Conservation (phyloP, 2,797 vertebrate species). For the Neosalanx taihuensis region DNA sequence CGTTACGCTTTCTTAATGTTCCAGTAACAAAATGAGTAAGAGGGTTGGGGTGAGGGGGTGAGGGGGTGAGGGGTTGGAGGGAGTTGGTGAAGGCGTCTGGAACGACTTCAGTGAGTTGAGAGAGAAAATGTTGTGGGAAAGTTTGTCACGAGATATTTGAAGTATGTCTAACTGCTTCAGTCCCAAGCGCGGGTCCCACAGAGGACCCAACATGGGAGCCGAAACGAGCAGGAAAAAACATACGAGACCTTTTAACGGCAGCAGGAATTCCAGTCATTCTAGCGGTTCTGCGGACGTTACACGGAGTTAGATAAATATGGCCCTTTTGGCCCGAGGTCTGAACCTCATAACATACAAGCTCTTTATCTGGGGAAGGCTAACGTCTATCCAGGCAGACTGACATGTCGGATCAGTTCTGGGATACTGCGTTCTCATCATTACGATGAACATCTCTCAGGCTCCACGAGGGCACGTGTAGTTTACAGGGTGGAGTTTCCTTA, state of each 20-base stretch:
- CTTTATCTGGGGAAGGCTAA: slow-evolving; percentile 36
- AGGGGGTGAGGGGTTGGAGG: slow-evolving; percentile 17
- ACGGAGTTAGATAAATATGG: slow-evolving; percentile 68
- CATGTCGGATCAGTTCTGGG: slow-evolving; percentile 20
- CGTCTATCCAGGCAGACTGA: slow-evolving; percentile 41
- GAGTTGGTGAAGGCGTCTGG: slow-evolving; percentile 46
- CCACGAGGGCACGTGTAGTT: neutral
- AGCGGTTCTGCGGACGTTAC: slow-evolving; percentile 56
- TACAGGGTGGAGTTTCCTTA: neutral
- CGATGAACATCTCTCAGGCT: slow-evolving; percentile 27
- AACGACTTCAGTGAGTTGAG: slow-evolving; percentile 54
- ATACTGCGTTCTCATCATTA: slow-evolving; percentile 43
- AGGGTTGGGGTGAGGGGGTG: neutral
- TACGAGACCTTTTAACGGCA: slow-evolving; percentile 56
- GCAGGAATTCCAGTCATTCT: slow-evolving; percentile 70
- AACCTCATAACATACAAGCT: slow-evolving; percentile 57
- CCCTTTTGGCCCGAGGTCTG: slow-evolving; percentile 49
- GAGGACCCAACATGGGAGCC: slow-evolving; percentile 63
- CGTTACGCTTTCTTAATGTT: slow-evolving; percentile 56
- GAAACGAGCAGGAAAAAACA: slow-evolving; percentile 71
- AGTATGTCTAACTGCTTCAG: slow-evolving; percentile 63
- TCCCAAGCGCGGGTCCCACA: slow-evolving; percentile 60
- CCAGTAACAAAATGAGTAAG: slow-evolving; percentile 42
- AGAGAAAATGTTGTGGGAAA: slow-evolving; percentile 76
- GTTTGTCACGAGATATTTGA: slow-evolving; percentile 74